phyloP scores from a whole-genome alignment of 2,113 vertebrate species.

The Apodemus speciosus region DNA sequence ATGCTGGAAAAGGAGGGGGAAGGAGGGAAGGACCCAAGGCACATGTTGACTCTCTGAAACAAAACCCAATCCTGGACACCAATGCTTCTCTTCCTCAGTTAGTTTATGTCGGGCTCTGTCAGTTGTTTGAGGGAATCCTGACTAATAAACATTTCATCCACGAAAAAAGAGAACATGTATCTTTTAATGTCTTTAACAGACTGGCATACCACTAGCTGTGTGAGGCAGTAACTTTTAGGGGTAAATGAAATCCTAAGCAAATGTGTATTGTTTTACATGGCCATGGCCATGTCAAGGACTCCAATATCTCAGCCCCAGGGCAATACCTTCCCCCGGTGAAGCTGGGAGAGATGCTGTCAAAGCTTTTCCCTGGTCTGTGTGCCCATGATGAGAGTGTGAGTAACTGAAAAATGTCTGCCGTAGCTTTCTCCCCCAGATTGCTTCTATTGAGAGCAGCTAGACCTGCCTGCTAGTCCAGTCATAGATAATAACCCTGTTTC shows the following conservation, averaged over 20 bases:
- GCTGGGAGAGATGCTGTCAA: background rate
- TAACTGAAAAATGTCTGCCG: background rate
- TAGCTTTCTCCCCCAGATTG: background rate
- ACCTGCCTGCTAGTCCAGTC: background rate
- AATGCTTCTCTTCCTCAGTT: background rate
- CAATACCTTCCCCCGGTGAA: background rate
- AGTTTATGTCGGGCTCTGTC: conserved; percentile 25
- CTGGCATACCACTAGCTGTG: background rate
- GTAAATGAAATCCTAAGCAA: background rate
- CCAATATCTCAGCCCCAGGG: background rate
- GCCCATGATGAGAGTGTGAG: background rate
- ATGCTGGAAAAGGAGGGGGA: background rate
- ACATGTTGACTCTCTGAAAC: background rate
- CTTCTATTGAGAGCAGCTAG: background rate
- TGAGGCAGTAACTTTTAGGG: background rate
- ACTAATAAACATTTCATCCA: background rate
- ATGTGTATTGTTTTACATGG: background rate
- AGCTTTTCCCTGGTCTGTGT: background rate
- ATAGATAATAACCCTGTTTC: background rate
- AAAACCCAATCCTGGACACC: background rate
- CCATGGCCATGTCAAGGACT: background rate
- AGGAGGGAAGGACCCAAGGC: background rate
- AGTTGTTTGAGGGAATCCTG: conserved; percentile 5
- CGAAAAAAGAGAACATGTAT: background rate
- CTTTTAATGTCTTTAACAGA: background rate